Evolutionary conservation across 2,888 invertebrate genomes (phyloP).

Genomic region (Myopa tessellatipennis): DNA sequence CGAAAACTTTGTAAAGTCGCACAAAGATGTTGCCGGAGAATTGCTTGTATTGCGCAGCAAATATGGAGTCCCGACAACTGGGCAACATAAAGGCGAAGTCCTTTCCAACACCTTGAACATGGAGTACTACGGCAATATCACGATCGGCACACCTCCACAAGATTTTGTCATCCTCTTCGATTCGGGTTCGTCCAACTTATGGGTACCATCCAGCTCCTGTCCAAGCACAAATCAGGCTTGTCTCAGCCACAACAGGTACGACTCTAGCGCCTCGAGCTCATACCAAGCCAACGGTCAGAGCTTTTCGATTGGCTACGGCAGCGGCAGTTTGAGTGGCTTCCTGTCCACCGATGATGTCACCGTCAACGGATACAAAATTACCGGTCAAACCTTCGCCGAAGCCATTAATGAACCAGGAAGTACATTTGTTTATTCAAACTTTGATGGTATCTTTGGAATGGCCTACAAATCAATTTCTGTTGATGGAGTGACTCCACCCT

Average conservation of each 20-base stretch:
- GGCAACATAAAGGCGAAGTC: conserved; percentile 22
- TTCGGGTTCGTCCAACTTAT: conserved; percentile 87
- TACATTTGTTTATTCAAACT: conserved; percentile 94
- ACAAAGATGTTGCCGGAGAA: conserved; percentile 46
- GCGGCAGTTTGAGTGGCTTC: conserved; percentile 92
- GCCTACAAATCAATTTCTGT: conserved; percentile 87
- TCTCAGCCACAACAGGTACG: conserved; percentile 94
- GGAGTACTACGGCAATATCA: conserved; percentile 69
- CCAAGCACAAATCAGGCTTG: conserved; percentile 91
- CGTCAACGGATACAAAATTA: conserved; percentile 76
- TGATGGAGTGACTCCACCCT: conserved; percentile 88
- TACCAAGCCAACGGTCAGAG: conserved; percentile 88
- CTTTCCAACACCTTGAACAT: conserved; percentile 53
- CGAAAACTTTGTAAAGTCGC: conserved; percentile 53
- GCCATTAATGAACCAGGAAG: conserved; percentile 91
- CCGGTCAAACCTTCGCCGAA: conserved; percentile 91
- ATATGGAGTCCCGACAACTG: conserved; percentile 27
- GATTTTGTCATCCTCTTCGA: conserved; percentile 95
- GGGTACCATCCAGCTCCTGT: conserved; percentile 98
- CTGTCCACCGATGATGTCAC: conserved; percentile 88
- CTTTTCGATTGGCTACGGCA: conserved; percentile 94
- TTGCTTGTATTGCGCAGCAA: conserved; percentile 46
- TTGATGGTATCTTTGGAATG: conserved; percentile 97
- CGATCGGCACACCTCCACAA: conserved; percentile 90
- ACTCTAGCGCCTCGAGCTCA: conserved; percentile 82